Evolutionary conservation across 1,140 invertebrate genomes (phyloP).

Genomic region (Psix sp.): DNA sequence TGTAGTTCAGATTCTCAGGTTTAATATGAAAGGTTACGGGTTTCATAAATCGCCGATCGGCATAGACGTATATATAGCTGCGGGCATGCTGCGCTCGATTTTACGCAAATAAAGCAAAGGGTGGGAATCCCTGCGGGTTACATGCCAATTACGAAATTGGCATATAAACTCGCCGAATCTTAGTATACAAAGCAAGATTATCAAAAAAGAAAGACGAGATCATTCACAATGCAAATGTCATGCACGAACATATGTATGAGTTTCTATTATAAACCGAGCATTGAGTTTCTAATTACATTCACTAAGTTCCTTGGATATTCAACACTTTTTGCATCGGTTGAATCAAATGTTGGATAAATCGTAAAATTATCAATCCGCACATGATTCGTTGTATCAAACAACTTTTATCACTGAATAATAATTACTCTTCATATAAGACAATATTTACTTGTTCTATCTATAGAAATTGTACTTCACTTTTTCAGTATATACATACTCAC

Average conservation of each 20-base stretch:
- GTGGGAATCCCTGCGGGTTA: slow-evolving; percentile 67
- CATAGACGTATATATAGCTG: slow-evolving; percentile 18
- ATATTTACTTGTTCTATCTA: too few relatives aligned
- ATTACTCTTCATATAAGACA: too few relatives aligned
- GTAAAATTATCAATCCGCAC: too few relatives aligned
- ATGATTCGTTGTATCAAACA: too few relatives aligned
- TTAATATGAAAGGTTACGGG: slow-evolving; percentile 66
- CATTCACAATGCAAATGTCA: slow-evolving; percentile 52
- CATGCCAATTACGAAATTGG: slow-evolving; percentile 41
- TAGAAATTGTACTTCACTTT: too few relatives aligned
- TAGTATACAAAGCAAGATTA: slow-evolving; percentile 31
- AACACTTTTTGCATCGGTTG: too few relatives aligned
- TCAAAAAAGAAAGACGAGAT: slow-evolving; percentile 35
- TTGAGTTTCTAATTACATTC: too few relatives aligned
- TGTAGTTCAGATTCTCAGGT: slow-evolving; percentile 24
- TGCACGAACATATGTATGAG: slow-evolving; percentile 12
- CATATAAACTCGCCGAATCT: slow-evolving; percentile 25
- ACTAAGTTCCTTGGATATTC: too few relatives aligned
- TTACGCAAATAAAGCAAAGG: slow-evolving; percentile 64
- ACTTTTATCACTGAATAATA: too few relatives aligned
- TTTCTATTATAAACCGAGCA: not conserved
- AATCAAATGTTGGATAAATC: too few relatives aligned
- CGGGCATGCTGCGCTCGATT: slow-evolving; percentile 47
- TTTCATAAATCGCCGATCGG: slow-evolving; percentile 68
- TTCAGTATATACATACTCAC: too few relatives aligned